Conservation (phyloP, 2,797 vertebrate genomes). For the Toxotes lorentzi region DNA sequence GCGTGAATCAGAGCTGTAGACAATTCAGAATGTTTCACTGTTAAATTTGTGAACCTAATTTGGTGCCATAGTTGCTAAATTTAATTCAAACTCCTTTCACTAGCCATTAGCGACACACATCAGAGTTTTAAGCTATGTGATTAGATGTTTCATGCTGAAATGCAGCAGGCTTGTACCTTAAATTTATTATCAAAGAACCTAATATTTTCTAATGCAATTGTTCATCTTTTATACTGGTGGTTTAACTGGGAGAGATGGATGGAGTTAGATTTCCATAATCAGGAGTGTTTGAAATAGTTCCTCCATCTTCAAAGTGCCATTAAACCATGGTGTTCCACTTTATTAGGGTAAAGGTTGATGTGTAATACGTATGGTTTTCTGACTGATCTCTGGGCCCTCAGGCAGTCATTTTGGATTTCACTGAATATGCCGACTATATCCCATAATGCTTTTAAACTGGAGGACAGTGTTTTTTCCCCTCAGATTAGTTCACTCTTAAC, state of each 20-base stretch:
- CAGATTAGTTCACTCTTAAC: background rate
- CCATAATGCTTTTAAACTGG: constrained; percentile 2
- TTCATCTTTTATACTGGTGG: background rate
- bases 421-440: constrained; percentile 2
- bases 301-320: background rate
- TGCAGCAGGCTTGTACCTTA: background rate
- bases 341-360: constrained; percentile 2
- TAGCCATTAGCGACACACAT: background rate
- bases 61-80: background rate
- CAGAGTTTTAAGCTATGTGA: background rate
- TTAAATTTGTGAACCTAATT: background rate
- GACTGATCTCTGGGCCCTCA: constrained; percentile 7
- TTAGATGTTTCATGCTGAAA: background rate
- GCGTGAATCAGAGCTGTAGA: background rate
- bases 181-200: background rate
- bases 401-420: constrained; percentile 8
- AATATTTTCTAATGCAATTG: background rate
- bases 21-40: background rate
- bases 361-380: background rate
- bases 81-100: background rate
- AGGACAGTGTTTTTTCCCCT: background rate
- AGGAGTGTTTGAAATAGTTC: background rate
- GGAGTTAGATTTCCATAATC: background rate
- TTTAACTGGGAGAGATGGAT: background rate
- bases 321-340: background rate